Percentiles rank a stretch among this genome's conserved stretches.
These are phyloP conservation scores for Teleiodes luculella DNA, from an alignment of 2,888 invertebrate genomes.

Conservation along the genomic window DNA sequence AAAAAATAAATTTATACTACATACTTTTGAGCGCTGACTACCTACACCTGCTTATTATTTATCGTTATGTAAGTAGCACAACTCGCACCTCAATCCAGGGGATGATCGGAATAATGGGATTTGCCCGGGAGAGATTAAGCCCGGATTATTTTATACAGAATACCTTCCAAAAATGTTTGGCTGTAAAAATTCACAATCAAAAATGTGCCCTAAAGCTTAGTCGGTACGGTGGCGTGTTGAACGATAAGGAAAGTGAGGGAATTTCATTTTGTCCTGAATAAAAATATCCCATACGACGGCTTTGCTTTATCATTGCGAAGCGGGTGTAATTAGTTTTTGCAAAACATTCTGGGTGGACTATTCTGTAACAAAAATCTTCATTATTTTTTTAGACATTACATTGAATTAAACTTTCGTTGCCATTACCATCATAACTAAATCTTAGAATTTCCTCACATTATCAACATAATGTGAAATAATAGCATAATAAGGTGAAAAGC, in stretches of 20 bases:
- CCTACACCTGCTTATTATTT: neutral
- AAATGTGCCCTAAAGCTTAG: constrained; percentile 18
- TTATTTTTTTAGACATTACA: no score
- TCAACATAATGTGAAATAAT: no score
- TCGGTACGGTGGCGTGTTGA: constrained; percentile 28
- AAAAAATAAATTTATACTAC: no score
- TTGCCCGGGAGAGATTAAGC: constrained; percentile 72
- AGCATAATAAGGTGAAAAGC: no score
- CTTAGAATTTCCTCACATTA: no score
- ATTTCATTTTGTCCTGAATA: constrained; percentile 76
- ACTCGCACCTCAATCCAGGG: constrained; percentile 41
- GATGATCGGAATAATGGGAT: constrained; percentile 76
- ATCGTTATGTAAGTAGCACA: constrained; percentile 22
- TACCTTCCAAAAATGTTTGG: constrained; percentile 54
- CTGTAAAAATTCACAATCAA: constrained; percentile 24
- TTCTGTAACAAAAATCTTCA: constrained; percentile 35
- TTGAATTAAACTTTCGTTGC: no score
- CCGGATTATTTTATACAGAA: constrained; percentile 71
- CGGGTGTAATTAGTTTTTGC: constrained; percentile 75
- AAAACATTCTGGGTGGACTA: constrained; percentile 53
- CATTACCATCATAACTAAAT: no score
- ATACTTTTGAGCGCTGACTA: no score
- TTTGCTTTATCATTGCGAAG: constrained; percentile 78
- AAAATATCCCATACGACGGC: constrained; percentile 76
- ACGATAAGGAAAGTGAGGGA: constrained; percentile 33